Conservation (phyloP, 2,113 vertebrate genomes). For the Myiozetetes cayanensis region DNA sequence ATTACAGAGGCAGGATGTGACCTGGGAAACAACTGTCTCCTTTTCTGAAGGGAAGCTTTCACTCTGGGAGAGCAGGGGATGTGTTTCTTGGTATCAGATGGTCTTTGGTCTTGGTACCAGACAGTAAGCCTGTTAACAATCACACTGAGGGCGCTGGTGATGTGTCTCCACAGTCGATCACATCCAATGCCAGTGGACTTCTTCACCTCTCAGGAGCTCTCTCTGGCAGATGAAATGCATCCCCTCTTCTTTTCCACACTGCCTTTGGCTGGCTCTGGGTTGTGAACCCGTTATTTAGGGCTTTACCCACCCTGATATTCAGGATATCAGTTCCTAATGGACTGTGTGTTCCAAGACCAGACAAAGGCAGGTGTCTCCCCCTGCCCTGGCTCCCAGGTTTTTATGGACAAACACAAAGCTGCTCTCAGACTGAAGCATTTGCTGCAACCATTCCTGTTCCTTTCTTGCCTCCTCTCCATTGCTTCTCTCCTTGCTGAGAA, state of each 20-base stretch:
- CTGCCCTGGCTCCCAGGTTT: background rate
- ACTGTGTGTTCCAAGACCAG: accelerated
- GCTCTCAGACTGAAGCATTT: background rate
- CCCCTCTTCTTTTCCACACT: background rate
- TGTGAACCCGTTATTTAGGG: background rate
- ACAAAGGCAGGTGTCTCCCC: accelerated
- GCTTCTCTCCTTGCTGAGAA: background rate
- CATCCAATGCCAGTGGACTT: background rate
- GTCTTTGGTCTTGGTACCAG: background rate
- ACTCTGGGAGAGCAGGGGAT: background rate
- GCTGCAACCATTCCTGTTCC: background rate
- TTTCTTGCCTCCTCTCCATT: background rate
- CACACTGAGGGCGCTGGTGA: background rate
- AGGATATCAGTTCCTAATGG: background rate
- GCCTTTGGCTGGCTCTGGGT: background rate
- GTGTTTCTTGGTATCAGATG: background rate
- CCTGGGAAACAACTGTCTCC: background rate
- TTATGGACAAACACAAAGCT: background rate
- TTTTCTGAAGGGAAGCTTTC: background rate
- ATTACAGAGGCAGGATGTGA: background rate
- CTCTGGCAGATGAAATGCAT: background rate
- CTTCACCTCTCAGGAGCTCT: background rate
- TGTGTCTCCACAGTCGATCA: background rate
- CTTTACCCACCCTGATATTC: background rate
- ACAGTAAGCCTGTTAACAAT: background rate